Conservation (phyloP, 2,888 invertebrate genomes). For the Noctua fimbriata region DNA sequence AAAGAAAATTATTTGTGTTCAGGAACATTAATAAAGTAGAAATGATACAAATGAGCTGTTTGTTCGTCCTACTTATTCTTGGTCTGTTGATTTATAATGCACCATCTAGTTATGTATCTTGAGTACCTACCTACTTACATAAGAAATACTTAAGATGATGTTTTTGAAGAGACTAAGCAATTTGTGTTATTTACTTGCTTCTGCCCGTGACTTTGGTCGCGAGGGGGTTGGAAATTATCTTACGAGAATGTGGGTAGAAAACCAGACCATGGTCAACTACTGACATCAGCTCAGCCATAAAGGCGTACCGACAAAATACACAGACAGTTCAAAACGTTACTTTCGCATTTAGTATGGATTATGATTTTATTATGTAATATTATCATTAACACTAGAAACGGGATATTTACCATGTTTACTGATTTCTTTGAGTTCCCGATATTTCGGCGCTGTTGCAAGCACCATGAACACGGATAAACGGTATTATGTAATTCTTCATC, state of each 20-base stretch:
- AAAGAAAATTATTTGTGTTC: conserved; percentile 32
- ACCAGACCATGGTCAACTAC: not conserved
- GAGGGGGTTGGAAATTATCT: not conserved
- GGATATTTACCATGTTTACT: no score
- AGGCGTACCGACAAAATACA: not conserved
- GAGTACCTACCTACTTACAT: not conserved
- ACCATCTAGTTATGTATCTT: conserved; percentile 8
- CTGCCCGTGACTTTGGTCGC: not conserved
- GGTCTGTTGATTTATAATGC: conserved; percentile 14
- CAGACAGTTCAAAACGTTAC: not conserved
- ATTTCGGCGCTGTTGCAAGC: no score
- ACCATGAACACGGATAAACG: no score
- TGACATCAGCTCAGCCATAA: not conserved
- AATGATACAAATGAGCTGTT: conserved; percentile 32
- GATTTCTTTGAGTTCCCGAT: no score
- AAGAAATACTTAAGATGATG: not conserved
- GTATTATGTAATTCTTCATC: not conserved
- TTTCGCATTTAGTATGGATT: not conserved
- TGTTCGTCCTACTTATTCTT: conserved; percentile 15
- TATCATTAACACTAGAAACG: no score
- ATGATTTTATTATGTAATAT: not conserved
- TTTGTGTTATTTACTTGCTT: not conserved
- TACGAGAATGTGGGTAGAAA: not conserved
- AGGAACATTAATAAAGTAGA: conserved; percentile 27
- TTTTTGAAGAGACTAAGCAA: not conserved